phyloP scores from a whole-genome alignment of 2,888 invertebrate genomes.

The Ernsta delagoae region DNA sequence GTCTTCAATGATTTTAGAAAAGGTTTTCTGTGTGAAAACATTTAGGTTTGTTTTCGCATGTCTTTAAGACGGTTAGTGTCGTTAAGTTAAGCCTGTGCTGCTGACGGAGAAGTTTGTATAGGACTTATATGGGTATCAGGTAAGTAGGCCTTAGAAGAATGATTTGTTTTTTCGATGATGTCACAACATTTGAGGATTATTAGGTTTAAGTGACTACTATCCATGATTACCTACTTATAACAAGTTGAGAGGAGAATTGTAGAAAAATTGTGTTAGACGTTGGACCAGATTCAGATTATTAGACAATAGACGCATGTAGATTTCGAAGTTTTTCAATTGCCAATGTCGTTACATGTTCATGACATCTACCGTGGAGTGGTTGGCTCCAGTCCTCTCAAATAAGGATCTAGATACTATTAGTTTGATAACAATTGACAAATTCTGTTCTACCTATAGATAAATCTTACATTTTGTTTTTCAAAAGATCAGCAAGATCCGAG shows the following conservation, averaged over 20 bases:
- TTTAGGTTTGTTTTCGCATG: background rate
- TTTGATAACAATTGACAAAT: too few species aligned
- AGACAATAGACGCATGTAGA: too few species aligned
- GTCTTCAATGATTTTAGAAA: constrained; percentile 87
- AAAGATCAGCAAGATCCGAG: constrained; percentile 86
- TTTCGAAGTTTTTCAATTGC: too few species aligned
- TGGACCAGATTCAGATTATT: too few species aligned
- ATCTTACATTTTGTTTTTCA: constrained; percentile 85
- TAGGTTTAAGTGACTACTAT: too few species aligned
- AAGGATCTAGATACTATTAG: too few species aligned
- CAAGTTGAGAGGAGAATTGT: too few species aligned
- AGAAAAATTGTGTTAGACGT: too few species aligned
- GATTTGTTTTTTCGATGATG: background rate
- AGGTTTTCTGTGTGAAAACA: background rate
- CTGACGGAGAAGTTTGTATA: background rate
- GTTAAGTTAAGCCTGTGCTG: background rate
- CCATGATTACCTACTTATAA: too few species aligned
- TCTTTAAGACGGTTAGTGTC: background rate
- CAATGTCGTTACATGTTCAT: too few species aligned
- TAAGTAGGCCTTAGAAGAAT: background rate
- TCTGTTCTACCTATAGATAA: too few species aligned
- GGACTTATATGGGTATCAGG: background rate
- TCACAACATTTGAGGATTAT: background rate
- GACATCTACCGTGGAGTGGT: background rate
- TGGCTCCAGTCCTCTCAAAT: too few species aligned